A percentile compares a stretch with the other conserved stretches of the same genome.
phyloP scores from a whole-genome alignment of 2,797 vertebrate species.

The Acrossocheilus wenchowensis region DNA sequence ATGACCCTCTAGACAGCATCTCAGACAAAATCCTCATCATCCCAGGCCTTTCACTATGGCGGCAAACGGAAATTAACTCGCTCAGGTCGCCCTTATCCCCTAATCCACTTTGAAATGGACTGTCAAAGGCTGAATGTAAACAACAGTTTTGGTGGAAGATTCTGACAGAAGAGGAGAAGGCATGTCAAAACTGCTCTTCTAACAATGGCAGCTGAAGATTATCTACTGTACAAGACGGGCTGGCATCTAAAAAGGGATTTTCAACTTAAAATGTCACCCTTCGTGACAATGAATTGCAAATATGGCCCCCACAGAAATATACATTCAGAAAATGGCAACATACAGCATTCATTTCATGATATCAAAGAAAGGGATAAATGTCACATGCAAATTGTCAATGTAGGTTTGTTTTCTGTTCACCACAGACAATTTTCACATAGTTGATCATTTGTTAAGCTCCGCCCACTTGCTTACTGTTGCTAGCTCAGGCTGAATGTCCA shows the following conservation, averaged over 20 bases:
- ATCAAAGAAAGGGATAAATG: slow-evolving; percentile 29
- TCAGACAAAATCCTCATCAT: slow-evolving; percentile 36
- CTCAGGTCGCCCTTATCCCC: slow-evolving; percentile 64
- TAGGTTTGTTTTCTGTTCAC: not conserved
- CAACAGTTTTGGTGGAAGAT: slow-evolving; percentile 67
- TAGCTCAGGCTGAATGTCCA: not conserved
- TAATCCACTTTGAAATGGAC: slow-evolving; percentile 71
- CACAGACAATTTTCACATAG: not conserved
- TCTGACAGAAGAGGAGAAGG: slow-evolving; percentile 59
- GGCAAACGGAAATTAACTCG: slow-evolving; percentile 56
- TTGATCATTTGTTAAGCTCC: not conserved
- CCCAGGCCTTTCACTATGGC: slow-evolving; percentile 44
- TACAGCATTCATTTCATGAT: slow-evolving; percentile 8
- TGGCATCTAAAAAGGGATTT: slow-evolving; percentile 44
- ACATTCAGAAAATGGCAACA: slow-evolving; percentile 16
- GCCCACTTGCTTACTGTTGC: not conserved
- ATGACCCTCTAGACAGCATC: slow-evolving; percentile 65
- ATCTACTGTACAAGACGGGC: slow-evolving; percentile 35
- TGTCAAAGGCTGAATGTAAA: slow-evolving; percentile 68
- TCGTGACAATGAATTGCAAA: slow-evolving; percentile 40
- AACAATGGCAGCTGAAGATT: slow-evolving; percentile 53
- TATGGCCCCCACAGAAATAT: slow-evolving; percentile 8
- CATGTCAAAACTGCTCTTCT: slow-evolving; percentile 52
- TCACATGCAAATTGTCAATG: slow-evolving; percentile 1
- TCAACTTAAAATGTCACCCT: slow-evolving; percentile 46